Base-by-base conservation (phyloP, 2,888 invertebrate species). In the Tiliacea aurago region DNA sequence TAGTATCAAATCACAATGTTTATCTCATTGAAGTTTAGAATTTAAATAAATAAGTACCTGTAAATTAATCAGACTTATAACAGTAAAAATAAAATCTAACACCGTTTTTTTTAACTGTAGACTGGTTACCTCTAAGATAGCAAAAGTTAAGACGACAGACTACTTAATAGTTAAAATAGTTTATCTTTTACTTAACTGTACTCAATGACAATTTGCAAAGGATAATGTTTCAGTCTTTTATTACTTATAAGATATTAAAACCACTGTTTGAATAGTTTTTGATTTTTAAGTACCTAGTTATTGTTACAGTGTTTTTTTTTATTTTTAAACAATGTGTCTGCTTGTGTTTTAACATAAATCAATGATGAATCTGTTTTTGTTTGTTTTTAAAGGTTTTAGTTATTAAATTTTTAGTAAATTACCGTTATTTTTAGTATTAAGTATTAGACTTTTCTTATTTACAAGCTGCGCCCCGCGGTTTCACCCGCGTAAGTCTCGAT, bases 151-250 rank as follows among this genome's bases (percentile, higher is more conserved):
- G 76, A 65, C 62, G 59, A 72, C 67, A 73, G 68, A 23, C 10
- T 56, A 69, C 69, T 71, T 66, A 72, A 13, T n/a, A 64, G 45
- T 70, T 70, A 67, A 66, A 78, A 71, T 70, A 73, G 70, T 73
- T 78, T 64, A 68, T 76, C 65, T 77, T 47, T 53, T 47, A 70
- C 69, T 53, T 79, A 79, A 86, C 81, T 67, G 79, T 86, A 63
- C 81, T 72, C 53, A n/a, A 47, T 65, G 81, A 84, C 74, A 78
- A 75, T 78, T 70, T 78, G 43, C 51, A 66, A 65, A 71, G 75
- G 72, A 72, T 62, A 67, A 66, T 70, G 68, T 68, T 74, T 58
- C 56, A 63, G 20, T 69, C 72, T 83, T 78, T 80, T 83, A 73
- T 81, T 37, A n/a, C n/a, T n/a, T n/a, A 66, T 45, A 70, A 83